Base-by-base conservation (phyloP, 53 echinoderm and acorn worm species). In the Mesocentrotus franciscanus region DNA sequence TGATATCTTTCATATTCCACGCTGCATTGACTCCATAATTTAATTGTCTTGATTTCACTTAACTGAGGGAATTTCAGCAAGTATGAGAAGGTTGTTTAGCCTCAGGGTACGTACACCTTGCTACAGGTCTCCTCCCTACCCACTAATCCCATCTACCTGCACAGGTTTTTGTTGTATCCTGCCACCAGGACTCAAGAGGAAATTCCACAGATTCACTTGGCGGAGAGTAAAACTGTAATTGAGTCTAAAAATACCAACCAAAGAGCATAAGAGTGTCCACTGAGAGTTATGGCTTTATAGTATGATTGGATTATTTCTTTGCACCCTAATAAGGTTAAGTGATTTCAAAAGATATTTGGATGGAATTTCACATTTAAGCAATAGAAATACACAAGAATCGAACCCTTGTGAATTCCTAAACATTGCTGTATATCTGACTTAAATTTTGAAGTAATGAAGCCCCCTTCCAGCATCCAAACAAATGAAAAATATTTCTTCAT, bases 1-100 rank as follows among this genome's bases (percentile, higher is more conserved):
- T 61, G 90, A 90, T 90, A 60, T 61, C 90, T 90, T 59, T 90
- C 90, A 58, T 90, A 58, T 59, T 61, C 90, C 61, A 29, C 22
- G 91, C 91, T 66, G 34, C 29, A 61, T 61, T 87, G 58, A 87
- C 87, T 87, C 61, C 62, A 36, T 91, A 62, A 91, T 91, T 66
- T 91, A 91, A 91, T 91, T 91, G 91, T 91, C 91, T 91, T 62
- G 35, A 91, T 91, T 66, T 91, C 91, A 91, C 64, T 91, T 91
- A 66, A 91, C 62, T 20, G 64, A 35, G 36, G 66, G 55, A 35
- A 36, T 62, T 66, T 20, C 66, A 35, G 35, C 24, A 91, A 26
- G 66, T 30, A 91, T 91, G 34, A 66, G 35, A 91, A 91, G 61
- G 35, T 11, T 32, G 35, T 91, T 66, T 62, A 20, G 34, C 91